These are phyloP conservation scores for Procambarus virginalis DNA, from an alignment of 1,140 invertebrate genomes.

Conservation along the genomic window DNA sequence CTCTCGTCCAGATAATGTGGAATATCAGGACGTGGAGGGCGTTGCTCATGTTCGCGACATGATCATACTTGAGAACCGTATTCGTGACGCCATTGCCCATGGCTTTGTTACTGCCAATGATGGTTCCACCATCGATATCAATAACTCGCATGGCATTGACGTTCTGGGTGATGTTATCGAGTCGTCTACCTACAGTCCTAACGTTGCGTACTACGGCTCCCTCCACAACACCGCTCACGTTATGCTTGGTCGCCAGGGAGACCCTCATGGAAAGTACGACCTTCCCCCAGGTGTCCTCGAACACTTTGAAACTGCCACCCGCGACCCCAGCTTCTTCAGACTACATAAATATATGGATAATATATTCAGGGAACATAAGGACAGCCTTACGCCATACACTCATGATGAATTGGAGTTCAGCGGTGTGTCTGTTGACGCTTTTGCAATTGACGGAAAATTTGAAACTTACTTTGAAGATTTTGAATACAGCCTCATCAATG, in stretches of 20 bases:
- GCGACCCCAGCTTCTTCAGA: conserved; percentile 41
- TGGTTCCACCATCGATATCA: conserved; percentile 19
- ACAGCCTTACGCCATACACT: conserved; percentile 43
- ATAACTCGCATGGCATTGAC: conserved; percentile 39
- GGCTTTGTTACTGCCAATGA: conserved; percentile 22
- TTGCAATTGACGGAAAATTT: conserved; percentile 1
- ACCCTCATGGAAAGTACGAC: conserved; percentile 36
- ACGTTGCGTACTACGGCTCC: conserved; percentile 33
- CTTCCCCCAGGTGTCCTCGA: conserved; percentile 43
- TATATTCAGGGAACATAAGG: conserved; percentile 43
- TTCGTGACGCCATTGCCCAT: conserved; percentile 53
- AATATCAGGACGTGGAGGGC: conserved; percentile 50
- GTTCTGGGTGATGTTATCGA: conserved; percentile 42
- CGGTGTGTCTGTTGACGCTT: not conserved
- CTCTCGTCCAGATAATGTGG: conserved; percentile 41
- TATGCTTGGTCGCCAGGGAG: conserved; percentile 34
- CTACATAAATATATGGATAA: conserved; percentile 57
- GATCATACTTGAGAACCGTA: conserved; percentile 34
- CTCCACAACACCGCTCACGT: conserved; percentile 57
- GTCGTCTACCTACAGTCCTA: conserved; percentile 45
- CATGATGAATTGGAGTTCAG: conserved; percentile 13
- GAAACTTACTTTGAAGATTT: conserved; percentile 50
- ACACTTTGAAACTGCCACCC: conserved; percentile 37
- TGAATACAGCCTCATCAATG: conserved; percentile 40
- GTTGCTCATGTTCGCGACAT: conserved; percentile 44